Conservation (phyloP, 1,140 invertebrate species). For the Acromyrmex echinatior region DNA sequence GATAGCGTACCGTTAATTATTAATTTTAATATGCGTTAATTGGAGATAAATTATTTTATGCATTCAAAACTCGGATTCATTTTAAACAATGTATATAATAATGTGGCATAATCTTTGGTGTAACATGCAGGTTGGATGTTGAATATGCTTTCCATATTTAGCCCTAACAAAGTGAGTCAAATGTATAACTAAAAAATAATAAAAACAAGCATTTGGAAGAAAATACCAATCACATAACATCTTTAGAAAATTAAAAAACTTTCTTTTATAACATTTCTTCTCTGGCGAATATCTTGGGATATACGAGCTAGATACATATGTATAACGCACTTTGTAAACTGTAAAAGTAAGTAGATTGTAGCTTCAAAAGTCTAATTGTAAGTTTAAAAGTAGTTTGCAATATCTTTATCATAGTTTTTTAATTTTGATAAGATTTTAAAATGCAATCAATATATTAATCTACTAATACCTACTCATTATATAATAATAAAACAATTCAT, state of each 20-base stretch:
- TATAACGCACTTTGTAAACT: not conserved
- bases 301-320: not conserved
- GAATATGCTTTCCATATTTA: not conserved
- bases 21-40: constrained; percentile 1
- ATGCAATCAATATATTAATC: not conserved
- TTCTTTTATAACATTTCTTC: constrained; percentile 24
- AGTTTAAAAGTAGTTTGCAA: constrained; percentile 3
- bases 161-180: not conserved
- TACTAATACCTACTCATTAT: not conserved
- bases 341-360: not conserved
- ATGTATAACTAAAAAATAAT: not conserved
- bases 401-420: not conserved
- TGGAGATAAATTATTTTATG: not conserved
- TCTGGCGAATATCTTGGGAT: not conserved
- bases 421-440: not conserved
- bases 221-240: not conserved
- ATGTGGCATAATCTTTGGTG: not conserved
- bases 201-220: not conserved
- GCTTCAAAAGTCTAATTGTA: not conserved
- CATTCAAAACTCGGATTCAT: not conserved
- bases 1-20: constrained; percentile 10
- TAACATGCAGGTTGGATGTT: not conserved
- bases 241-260: constrained; percentile 44
- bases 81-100: not conserved
- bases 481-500: not conserved